Percentiles rank a stretch among this genome's conserved stretches.
phyloP scores from a whole-genome alignment of 1,140 invertebrate species.

The Ditylenchus dipsaci region DNA sequence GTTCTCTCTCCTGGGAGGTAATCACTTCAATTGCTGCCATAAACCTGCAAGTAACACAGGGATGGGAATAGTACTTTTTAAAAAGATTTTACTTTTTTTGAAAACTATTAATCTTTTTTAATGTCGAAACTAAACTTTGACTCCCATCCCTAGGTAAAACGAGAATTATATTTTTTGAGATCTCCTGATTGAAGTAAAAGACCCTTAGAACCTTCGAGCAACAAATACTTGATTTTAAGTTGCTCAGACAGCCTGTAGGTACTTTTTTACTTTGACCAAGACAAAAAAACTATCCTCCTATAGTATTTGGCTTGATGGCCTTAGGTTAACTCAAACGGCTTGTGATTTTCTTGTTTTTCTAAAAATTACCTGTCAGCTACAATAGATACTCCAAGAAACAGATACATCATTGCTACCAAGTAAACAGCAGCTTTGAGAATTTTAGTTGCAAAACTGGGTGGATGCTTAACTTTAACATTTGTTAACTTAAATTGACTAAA shows the following conservation, averaged over 20 bases:
- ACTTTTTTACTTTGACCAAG: too few species aligned
- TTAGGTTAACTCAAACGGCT: neutral
- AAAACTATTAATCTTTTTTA: neutral
- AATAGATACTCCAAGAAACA: conserved; percentile 63
- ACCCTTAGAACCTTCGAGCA: too few species aligned
- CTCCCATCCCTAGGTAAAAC: neutral
- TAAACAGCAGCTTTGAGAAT: conserved; percentile 48
- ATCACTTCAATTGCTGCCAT: conserved; percentile 99
- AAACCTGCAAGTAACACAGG: conserved; percentile 15
- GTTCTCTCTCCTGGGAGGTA: conserved; percentile 71
- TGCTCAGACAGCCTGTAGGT: too few species aligned
- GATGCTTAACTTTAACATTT: neutral
- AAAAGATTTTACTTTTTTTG: neutral
- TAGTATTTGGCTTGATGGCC: too few species aligned
- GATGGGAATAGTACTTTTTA: too few species aligned
- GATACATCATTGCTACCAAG: conserved; percentile 60
- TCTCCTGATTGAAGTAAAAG: too few species aligned
- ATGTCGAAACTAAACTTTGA: neutral
- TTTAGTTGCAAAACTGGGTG: conserved; percentile 14
- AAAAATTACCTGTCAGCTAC: conserved; percentile 59
- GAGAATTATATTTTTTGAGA: neutral
- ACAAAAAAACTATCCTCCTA: too few species aligned
- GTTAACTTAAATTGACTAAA: too few species aligned
- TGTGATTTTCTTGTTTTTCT: too few species aligned
- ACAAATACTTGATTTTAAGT: too few species aligned